Conservation (phyloP, 64 coral and sea anemone species). For the Cladopsammia gracilis region DNA sequence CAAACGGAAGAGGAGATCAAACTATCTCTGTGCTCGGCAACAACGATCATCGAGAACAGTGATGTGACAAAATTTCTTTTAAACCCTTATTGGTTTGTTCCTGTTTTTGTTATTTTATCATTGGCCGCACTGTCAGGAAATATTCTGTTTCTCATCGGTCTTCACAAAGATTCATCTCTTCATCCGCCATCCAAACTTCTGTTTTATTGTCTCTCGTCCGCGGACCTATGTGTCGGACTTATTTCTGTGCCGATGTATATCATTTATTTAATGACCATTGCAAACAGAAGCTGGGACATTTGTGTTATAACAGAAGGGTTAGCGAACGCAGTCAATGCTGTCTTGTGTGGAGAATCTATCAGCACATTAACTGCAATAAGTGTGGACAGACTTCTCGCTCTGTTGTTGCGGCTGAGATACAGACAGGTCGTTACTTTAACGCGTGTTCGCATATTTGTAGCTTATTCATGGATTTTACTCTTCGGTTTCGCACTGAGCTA, state of each 20-base stretch:
- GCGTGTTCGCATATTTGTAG: not conserved
- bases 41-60: no score
- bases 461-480: not conserved
- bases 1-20: no score
- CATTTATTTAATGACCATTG: not conserved
- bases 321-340: not conserved
- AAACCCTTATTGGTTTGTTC: no score
- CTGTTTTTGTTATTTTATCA: no score
- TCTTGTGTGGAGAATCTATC: not conserved
- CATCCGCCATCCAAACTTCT: not conserved
- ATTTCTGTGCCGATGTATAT: not conserved
- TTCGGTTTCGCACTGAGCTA: not conserved
- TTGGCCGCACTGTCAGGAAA: not conserved
- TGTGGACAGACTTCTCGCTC: constrained; percentile 1
- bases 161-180: not conserved
- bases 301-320: not conserved
- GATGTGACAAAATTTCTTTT: no score
- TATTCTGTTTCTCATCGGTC: not conserved
- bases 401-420: not conserved
- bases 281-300: not conserved
- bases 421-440: not conserved
- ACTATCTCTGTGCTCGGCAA: no score
- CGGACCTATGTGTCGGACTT: not conserved
- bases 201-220: not conserved
- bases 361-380: not conserved